Percentiles rank a stretch among this genome's conserved stretches.
These are phyloP conservation scores for Halcyon leucocephala DNA, from an alignment of 2,797 vertebrate species.

Conservation along the genomic window DNA sequence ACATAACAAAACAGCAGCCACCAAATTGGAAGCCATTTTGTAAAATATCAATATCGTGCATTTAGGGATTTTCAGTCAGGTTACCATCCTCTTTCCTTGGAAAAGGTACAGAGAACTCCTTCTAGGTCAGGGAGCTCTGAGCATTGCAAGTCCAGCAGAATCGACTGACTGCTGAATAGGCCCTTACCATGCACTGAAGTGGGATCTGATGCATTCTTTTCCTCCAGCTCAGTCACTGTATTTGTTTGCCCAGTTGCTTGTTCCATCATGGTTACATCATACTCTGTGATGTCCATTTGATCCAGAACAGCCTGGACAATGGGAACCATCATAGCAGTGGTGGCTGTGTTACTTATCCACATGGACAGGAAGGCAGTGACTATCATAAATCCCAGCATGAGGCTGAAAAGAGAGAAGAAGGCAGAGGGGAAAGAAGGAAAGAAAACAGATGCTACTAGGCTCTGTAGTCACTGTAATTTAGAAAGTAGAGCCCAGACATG, in stretches of 20 bases:
- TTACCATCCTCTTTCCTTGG: background rate
- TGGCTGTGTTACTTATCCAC: slow-evolving; percentile 99
- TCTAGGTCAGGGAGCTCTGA: background rate
- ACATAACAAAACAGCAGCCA: background rate
- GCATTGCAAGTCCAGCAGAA: background rate
- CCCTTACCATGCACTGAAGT: slow-evolving; percentile 77
- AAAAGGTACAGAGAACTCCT: background rate
- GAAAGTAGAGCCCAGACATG: background rate
- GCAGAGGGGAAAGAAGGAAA: background rate
- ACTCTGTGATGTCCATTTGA: slow-evolving; percentile 84
- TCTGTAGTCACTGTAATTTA: background rate
- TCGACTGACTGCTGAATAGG: background rate
- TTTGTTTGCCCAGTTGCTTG: slow-evolving; percentile 44
- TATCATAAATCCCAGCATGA: slow-evolving; percentile 97
- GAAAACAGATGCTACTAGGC: background rate
- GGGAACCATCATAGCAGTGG: slow-evolving; percentile 98
- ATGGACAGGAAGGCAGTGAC: slow-evolving; percentile 97
- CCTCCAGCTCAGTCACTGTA: slow-evolving; percentile 67
- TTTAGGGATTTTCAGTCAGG: background rate
- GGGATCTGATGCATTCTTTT: slow-evolving; percentile 72
- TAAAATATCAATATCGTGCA: background rate
- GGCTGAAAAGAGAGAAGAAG: slow-evolving; percentile 72
- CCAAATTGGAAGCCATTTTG: background rate
- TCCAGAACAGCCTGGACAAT: slow-evolving; percentile 93
- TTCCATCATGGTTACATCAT: slow-evolving; percentile 52